These are phyloP conservation scores for Platygyra sinensis DNA, from an alignment of 64 coral and sea anemone species.

Conservation along the genomic window DNA sequence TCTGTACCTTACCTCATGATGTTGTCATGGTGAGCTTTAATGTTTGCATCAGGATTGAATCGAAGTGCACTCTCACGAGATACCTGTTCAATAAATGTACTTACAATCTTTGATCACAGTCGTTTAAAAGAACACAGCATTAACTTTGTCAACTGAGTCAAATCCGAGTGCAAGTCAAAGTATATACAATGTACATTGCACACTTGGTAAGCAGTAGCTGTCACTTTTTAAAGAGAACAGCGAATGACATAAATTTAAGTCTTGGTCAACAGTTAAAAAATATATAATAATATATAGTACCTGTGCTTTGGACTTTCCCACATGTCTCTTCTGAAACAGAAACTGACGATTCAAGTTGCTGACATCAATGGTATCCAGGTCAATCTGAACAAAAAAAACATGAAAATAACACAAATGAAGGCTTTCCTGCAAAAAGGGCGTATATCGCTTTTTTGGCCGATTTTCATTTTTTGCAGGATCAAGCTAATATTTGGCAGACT, in stretches of 20 bases:
- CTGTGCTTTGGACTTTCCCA: slow-evolving; percentile 95
- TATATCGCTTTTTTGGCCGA: too few relatives aligned
- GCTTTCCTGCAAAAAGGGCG: too few relatives aligned
- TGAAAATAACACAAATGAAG: neutral
- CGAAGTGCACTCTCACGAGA: slow-evolving; percentile 88
- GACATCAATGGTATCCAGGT: slow-evolving; percentile 99
- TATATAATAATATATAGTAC: slow-evolving; percentile 38
- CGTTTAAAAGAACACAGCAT: too few relatives aligned
- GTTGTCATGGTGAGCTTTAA: slow-evolving; percentile 88
- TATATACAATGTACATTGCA: too few relatives aligned
- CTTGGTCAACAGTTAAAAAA: too few relatives aligned
- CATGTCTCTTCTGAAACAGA: slow-evolving; percentile 97
- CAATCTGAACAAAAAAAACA: slow-evolving; percentile 62
- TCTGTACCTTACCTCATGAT: slow-evolving; percentile 72
- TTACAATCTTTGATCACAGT: neutral
- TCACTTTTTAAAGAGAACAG: too few relatives aligned
- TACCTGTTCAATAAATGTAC: slow-evolving; percentile 43
- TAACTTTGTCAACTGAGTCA: too few relatives aligned
- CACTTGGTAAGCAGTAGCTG: too few relatives aligned
- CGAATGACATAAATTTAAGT: too few relatives aligned
- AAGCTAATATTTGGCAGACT: too few relatives aligned
- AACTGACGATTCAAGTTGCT: slow-evolving; percentile 99
- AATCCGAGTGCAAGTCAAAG: too few relatives aligned
- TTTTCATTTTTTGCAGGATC: too few relatives aligned
- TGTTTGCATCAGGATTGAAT: slow-evolving; percentile 91